Base-by-base conservation (phyloP, 2,113 vertebrate genomes). In the mouse (Mus musculus) region DNA sequence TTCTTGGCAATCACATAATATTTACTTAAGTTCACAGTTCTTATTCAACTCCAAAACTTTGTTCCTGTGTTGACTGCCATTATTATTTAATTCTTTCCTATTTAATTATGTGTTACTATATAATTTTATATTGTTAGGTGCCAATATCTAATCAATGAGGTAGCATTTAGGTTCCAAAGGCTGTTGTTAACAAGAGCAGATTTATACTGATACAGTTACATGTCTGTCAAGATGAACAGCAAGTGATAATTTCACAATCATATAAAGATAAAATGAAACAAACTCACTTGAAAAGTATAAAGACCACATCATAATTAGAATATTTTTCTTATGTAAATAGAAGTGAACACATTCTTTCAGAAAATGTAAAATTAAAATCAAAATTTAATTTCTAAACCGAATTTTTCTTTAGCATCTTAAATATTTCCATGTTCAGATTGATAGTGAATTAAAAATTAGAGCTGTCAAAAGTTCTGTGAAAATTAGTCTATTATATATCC, bases 221-320 rank as follows among this genome's bases (percentile, higher is more conserved):
- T 82, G 19, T 89, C 19, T 80, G 0, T 71, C 56, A 67, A 85
- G 30, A 8, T 86, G 89, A 96, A 36, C 75, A 80, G 76, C 14
- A 91, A 94, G 14, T 59, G 59, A 90, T 28, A 93, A 67, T 85
- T 71, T 77, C 76, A 90, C 72, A 93, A 42, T 69, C 73, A 82
- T 49, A 81, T 8, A 91, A 78, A 52, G 17, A 61, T 61, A 73
- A 92, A 94, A 22, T 81, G 4, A 96, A 92, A 63, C 24, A 90
- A 90, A 78, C 36, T 46, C 33, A 93, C 22, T 77, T 93, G 2
- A 65, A 84, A 88, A 85, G 33, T 54, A 81, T n/a, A 65, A 73
- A 92, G 22, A 63, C 67, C 17, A 90, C 78, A 95, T 89, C 69
- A 76, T 28, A 3, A 39, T 52, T 61, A 80, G 86, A 1, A 78